Evolutionary conservation across 2,113 vertebrate species (phyloP).

Genomic region (Electrona antarctica): DNA sequence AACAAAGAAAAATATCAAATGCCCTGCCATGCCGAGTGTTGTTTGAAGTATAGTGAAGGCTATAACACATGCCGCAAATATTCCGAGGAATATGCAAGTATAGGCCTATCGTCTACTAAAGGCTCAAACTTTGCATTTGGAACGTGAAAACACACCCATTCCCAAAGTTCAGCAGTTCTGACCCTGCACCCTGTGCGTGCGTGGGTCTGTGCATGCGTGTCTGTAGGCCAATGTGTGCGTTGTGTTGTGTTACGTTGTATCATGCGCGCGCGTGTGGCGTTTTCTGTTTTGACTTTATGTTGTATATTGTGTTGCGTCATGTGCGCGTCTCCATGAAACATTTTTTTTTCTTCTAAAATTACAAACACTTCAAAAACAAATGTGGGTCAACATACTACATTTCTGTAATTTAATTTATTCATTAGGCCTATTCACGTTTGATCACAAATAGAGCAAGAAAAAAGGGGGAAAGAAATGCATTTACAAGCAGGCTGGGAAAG

Average conservation of each 20-base stretch:
- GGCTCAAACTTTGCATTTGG: slow-evolving; percentile 35
- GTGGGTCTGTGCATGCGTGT: not conserved
- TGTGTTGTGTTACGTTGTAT: not conserved
- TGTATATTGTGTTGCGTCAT: not conserved
- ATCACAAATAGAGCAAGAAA: slow-evolving; percentile 16
- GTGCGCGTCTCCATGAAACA: not conserved
- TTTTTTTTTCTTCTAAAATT: not conserved
- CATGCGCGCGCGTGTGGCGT: not conserved
- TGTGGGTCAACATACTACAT: not conserved
- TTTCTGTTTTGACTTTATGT: too few relatives aligned
- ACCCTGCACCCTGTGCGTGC: not conserved
- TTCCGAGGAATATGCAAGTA: too few relatives aligned
- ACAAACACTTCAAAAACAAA: not conserved
- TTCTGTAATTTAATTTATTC: slow-evolving; percentile 34
- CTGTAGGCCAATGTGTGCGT: not conserved
- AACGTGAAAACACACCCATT: not conserved
- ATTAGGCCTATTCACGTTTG: slow-evolving; percentile 23
- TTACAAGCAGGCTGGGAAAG: slow-evolving; percentile 46
- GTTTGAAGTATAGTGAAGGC: not conserved
- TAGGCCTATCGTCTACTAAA: too few relatives aligned
- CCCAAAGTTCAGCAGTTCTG: slow-evolving; percentile 40
- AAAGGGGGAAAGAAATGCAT: slow-evolving; percentile 10
- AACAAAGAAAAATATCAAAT: slow-evolving; percentile 73
- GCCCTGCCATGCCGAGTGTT: slow-evolving; percentile 20
- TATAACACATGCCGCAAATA: not conserved